Base-by-base conservation (phyloP, 2,113 vertebrate genomes). In the Suncus etruscus region DNA sequence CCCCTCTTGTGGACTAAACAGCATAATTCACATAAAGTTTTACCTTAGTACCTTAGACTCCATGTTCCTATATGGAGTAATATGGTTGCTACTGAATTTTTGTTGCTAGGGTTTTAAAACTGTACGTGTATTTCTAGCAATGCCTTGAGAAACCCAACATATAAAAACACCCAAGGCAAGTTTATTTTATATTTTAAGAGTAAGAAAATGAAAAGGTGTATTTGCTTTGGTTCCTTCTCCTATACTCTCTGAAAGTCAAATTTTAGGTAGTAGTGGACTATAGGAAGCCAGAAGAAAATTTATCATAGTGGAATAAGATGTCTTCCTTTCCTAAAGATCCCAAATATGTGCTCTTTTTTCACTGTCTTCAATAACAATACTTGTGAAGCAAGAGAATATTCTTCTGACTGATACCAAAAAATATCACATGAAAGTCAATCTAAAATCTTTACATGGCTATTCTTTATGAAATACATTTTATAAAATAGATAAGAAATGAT, bases 401-500 rank as follows among this genome's bases (percentile, higher is more conserved):
- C 68, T 69, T 89, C 89, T 83, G 74, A 50, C 7, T 15, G 54
- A 92, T 25, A 89, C 20, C 8, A 50, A 85, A 83, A 92, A 88
- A 86, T 85, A 74, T 81, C 63, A 77, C 8, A 69, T 4, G 58
- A 39, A 72, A 92, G 45, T 50, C 39, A 83, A 82, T 16, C n/a
- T 76, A 73, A 84, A 80, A 87, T 8, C 39, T 80, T 66, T 50
- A 20, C 15, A 81, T 81, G 29, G 69, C 84, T 77, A 78, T 87
- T 88, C 48, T 29, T 73, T 83, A 72, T 58, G 76, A 94, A 93
- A 79, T 39, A 83, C 29, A 65, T 73, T 72, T 82, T 68, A 83
- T 91, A 8, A 94, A 61, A 50, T 65, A 82, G 72, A n/a, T 61
- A 88, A 84, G 45, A 9, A 69, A 81, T 72, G 11, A 58, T 70